phyloP scores from a whole-genome alignment of 2,888 invertebrate genomes.

The Malacosoma neustria region DNA sequence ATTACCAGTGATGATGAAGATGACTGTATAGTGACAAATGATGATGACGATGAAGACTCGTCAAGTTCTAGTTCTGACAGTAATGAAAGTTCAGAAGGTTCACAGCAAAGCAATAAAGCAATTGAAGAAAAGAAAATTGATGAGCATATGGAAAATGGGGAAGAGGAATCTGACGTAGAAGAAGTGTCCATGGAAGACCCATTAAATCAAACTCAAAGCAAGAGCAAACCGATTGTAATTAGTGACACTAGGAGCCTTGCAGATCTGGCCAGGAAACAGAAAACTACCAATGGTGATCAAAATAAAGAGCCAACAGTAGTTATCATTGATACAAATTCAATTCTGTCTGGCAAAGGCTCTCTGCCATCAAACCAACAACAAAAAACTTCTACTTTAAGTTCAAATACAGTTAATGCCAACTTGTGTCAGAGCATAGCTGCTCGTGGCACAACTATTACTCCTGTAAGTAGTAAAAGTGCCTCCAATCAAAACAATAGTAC shows the following conservation, averaged over 20 bases:
- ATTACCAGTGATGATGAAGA: constrained; percentile 75
- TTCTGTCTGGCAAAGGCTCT: constrained; percentile 50
- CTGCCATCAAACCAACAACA: constrained; percentile 23
- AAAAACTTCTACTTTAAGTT: constrained; percentile 26
- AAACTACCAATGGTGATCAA: constrained; percentile 52
- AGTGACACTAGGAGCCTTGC: constrained; percentile 83
- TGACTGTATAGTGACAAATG: constrained; percentile 68
- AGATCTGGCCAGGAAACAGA: constrained; percentile 78
- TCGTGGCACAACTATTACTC: constrained; percentile 72
- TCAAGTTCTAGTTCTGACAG: constrained; percentile 72
- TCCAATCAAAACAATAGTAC: constrained; percentile 18
- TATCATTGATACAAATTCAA: constrained; percentile 89
- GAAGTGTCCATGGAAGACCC: constrained; percentile 82
- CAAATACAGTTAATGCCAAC: constrained; percentile 44
- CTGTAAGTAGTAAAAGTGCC: constrained; percentile 46
- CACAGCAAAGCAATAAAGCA: constrained; percentile 54
- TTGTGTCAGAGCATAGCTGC: constrained; percentile 66
- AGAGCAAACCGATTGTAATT: constrained; percentile 76
- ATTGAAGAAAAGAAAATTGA: constrained; percentile 70
- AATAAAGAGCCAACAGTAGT: constrained; percentile 87
- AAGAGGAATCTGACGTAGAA: constrained; percentile 39
- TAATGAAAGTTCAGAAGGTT: constrained; percentile 77
- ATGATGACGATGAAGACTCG: constrained; percentile 59
- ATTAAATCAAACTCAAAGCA: constrained; percentile 52
- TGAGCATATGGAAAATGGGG: constrained; percentile 70